Percentiles rank a stretch among this genome's conserved stretches.
Conservation (phyloP, 2,888 invertebrate genomes). For the Tolmerus cingulatus region DNA sequence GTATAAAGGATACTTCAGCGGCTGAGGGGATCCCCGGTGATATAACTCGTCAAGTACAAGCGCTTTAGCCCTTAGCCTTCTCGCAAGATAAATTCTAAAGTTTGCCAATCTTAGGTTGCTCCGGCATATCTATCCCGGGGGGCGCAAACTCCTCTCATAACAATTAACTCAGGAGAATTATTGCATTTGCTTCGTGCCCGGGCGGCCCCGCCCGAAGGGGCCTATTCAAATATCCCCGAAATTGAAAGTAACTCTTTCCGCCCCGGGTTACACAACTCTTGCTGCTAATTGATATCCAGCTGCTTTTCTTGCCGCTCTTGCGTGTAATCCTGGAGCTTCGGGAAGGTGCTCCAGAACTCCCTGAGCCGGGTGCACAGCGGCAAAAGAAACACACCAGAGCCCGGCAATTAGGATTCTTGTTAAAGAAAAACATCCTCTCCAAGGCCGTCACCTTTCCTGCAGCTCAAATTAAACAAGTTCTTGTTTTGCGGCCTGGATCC, state of each 20-base stretch:
- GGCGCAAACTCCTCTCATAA: conserved; percentile 38
- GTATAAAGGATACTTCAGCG: background rate
- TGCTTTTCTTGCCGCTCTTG: conserved; percentile 28
- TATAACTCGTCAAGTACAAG: conserved; percentile 27
- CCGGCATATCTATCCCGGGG: background rate
- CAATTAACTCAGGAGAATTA: conserved; percentile 39
- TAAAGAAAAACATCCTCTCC: conserved; percentile 26
- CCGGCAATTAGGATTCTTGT: conserved; percentile 6
- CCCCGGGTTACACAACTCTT: conserved; percentile 22
- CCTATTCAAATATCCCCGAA: conserved; percentile 35
- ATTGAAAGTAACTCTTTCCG: conserved; percentile 34
- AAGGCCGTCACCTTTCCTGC: background rate
- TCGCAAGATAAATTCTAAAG: conserved; percentile 37
- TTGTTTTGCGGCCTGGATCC: background rate
- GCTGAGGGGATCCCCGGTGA: background rate
- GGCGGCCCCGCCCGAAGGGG: conserved; percentile 16
- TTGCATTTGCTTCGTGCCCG: background rate
- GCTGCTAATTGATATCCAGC: conserved; percentile 38
- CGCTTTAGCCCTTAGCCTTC: conserved; percentile 23
- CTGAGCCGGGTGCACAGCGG: background rate
- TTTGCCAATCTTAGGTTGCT: conserved; percentile 27
- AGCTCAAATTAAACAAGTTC: background rate
- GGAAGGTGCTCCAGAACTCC: background rate
- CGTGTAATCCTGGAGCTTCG: conserved; percentile 8
- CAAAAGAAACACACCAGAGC: background rate